Base-by-base conservation (phyloP, 2,888 invertebrate species). In the Drosophila kanekoi region DNA sequence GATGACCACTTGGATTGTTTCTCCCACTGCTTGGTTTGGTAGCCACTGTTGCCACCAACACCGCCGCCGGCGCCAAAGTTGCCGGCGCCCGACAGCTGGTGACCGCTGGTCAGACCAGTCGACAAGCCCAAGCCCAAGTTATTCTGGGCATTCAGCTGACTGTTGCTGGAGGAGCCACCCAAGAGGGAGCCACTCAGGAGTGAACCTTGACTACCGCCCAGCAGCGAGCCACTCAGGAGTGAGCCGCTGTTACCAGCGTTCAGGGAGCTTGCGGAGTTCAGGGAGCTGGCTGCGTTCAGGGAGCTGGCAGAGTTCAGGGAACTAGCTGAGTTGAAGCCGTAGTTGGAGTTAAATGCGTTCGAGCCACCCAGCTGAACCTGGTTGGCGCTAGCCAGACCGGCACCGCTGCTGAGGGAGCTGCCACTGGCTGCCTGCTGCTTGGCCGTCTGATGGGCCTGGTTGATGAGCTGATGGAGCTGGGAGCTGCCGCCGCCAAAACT, bases 1-100 rank as follows among this genome's bases (percentile, higher is more conserved):
- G 92, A 92, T 10, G 92, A 90, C 93, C 93, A 92, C 71, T 91
- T 92, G 59, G 92, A 92, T 48, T 91, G 91, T 62, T 91, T 92
- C 77, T 93, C 92, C 92, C 92, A 92, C 33, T 92, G 89, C 66
- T 92, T 92, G 38, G 88, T 79, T 60, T 91, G 90, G 47, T 83
- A 90, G 52, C 79, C 86, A 44, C 69, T 70, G 40, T 79, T 79
- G 37, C 77, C 63, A 16, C 61, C 68, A 9, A 62, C 49, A 49
- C 35, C 61, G 14, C 64, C 77, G 43, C 59, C 74, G 11, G 69
- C 68, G 14, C 83, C 89, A 41, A 73, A 65, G 81, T 56, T 77
- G 11, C 77, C 70, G 0, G 84, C 33, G 47, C 62, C 41, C 0
- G 56, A 37, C 38, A 61, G 1, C 16, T 81, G 83, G 49, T 86